Conservation (phyloP, 2,797 vertebrate genomes). For the Champsocephalus esox region DNA sequence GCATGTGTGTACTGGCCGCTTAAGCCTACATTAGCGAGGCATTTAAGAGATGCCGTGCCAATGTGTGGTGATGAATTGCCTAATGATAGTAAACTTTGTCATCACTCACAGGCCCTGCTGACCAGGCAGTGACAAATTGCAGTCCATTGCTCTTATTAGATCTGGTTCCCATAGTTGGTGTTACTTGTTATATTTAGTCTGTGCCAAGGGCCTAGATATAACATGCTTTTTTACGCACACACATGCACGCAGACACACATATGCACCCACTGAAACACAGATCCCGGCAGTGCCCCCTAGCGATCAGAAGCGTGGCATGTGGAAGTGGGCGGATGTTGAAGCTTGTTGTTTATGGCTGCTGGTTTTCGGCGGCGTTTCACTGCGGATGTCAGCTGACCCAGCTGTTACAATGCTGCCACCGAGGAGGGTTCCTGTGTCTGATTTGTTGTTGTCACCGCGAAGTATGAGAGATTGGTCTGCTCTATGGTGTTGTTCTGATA, state of each 20-base stretch:
- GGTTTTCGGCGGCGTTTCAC: conserved; percentile 68
- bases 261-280: conserved; percentile 25
- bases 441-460: conserved; percentile 44
- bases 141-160: conserved; percentile 50
- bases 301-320: conserved; percentile 54
- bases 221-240: conserved; percentile 26
- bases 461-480: conserved; percentile 14
- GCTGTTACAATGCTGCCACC: conserved; percentile 51
- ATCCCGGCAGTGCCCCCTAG: conserved; percentile 79
- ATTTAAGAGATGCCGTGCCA: conserved; percentile 43
- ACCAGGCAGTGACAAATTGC: conserved; percentile 60
- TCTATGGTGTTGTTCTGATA: neutral
- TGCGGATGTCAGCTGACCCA: conserved; percentile 79
- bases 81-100: conserved; percentile 69
- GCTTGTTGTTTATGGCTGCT: conserved; percentile 73
- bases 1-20: conserved; percentile 11
- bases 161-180: conserved; percentile 43
- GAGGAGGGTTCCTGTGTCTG: conserved; percentile 42
- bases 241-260: conserved; percentile 13
- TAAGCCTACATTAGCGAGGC: conserved; percentile 23
- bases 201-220: conserved; percentile 44
- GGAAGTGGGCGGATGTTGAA: conserved; percentile 72
- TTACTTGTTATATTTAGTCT: conserved; percentile 43
- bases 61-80: conserved; percentile 52
- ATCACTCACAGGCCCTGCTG: conserved; percentile 76